phyloP scores from a whole-genome alignment of 2,797 vertebrate genomes.

The Acrossocheilus fasciatus region DNA sequence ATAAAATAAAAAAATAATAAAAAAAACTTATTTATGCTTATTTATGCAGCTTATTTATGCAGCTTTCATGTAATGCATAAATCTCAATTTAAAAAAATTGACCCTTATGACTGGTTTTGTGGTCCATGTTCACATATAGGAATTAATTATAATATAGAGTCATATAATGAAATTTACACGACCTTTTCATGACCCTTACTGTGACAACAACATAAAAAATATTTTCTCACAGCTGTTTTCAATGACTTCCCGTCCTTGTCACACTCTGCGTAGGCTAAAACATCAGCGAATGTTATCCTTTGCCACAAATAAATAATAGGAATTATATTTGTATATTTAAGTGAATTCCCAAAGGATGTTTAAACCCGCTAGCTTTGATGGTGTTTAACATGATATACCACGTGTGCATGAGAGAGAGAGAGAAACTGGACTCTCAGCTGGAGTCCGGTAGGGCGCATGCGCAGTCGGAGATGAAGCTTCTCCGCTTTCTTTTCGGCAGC shows the following conservation, averaged over 20 bases:
- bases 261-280: background rate
- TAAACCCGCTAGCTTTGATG: conserved; percentile 7
- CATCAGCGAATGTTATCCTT: background rate
- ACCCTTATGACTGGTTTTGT: background rate
- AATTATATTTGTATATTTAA: conserved; percentile 14
- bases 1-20: too few species aligned
- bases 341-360: background rate
- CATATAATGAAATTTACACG: background rate
- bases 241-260: background rate
- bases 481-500: conserved; percentile 92
- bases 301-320: background rate
- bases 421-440: conserved; percentile 8
- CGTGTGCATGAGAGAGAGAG: conserved; percentile 21
- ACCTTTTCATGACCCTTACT: background rate
- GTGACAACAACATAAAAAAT: background rate
- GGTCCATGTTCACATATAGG: background rate
- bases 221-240: conserved; percentile 21
- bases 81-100: background rate
- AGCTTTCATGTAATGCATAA: background rate
- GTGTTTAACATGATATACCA: background rate
- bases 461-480: conserved; percentile 77
- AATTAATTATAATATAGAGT: background rate
- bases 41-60: background rate
- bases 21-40: too few species aligned
- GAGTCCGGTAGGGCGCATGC: conserved; percentile 83